These are phyloP conservation scores for Naso thynnoides DNA, from an alignment of 2,797 vertebrate genomes.

Conservation along the genomic window DNA sequence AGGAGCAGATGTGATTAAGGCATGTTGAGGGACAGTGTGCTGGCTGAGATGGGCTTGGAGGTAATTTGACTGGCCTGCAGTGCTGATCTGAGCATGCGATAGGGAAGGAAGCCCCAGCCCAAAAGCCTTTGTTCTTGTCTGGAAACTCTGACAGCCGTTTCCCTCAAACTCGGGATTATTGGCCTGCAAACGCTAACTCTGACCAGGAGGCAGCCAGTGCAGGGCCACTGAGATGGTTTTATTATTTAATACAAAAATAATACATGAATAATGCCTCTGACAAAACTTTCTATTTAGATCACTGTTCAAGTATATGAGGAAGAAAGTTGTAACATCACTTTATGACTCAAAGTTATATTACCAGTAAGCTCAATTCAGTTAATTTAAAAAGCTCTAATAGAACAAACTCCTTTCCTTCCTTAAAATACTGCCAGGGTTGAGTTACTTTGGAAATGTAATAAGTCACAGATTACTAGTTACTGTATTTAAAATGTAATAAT, in stretches of 20 bases:
- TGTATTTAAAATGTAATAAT: too few relatives aligned
- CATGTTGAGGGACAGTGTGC: conserved; percentile 49
- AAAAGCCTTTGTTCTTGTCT: conserved; percentile 83
- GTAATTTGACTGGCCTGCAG: conserved; percentile 55
- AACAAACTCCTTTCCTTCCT: too few relatives aligned
- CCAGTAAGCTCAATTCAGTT: too few relatives aligned
- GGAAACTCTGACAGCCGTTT: conserved; percentile 79
- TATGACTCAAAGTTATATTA: neutral
- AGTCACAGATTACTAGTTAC: too few relatives aligned
- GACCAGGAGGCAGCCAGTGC: conserved; percentile 2
- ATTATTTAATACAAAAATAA: neutral
- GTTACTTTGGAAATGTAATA: too few relatives aligned
- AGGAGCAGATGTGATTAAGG: conserved; percentile 29
- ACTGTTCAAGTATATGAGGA: neutral
- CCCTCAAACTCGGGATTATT: conserved; percentile 45
- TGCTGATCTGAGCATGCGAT: conserved; percentile 69
- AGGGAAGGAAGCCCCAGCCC: conserved; percentile 91
- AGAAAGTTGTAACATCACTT: neutral
- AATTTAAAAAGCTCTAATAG: too few relatives aligned
- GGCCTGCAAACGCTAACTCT: conserved; percentile 33
- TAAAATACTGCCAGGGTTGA: too few relatives aligned
- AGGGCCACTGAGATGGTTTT: conserved; percentile 4
- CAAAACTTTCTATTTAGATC: neutral
- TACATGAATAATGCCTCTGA: neutral
- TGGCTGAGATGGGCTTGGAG: conserved; percentile 61